These are phyloP conservation scores for Pseudolaguvia tuberculata DNA, from an alignment of 2,113 vertebrate species.

Conservation along the genomic window DNA sequence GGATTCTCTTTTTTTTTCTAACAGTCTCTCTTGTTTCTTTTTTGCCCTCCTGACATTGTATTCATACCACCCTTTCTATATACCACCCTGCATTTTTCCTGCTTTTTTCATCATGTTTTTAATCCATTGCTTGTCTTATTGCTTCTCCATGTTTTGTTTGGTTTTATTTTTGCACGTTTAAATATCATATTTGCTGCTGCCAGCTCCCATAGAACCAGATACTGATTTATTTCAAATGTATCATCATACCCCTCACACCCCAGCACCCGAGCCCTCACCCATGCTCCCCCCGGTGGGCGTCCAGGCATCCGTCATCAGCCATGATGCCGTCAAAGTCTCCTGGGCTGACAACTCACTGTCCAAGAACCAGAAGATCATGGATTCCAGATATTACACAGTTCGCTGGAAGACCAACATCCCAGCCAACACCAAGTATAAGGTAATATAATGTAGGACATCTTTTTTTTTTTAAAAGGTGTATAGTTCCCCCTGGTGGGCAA, in stretches of 20 bases:
- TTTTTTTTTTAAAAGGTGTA: not conserved
- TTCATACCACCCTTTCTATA: slow-evolving; percentile 61
- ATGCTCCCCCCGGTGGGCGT: slow-evolving; percentile 99
- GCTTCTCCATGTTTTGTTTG: slow-evolving; percentile 50
- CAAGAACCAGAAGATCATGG: slow-evolving; percentile 98
- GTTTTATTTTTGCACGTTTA: not conserved
- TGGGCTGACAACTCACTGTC: slow-evolving; percentile 98
- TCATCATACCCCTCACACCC: slow-evolving; percentile 93
- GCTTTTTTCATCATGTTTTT: slow-evolving; percentile 40
- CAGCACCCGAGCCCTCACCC: slow-evolving; percentile 97
- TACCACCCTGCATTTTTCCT: slow-evolving; percentile 30
- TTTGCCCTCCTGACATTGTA: slow-evolving; percentile 58
- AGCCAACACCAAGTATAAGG: slow-evolving; percentile 97
- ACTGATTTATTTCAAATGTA: slow-evolving; percentile 97
- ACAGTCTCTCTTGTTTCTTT: slow-evolving; percentile 84
- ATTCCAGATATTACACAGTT: slow-evolving; percentile 91
- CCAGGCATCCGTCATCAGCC: slow-evolving; percentile 91
- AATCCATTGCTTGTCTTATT: slow-evolving; percentile 59
- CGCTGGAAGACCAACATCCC: slow-evolving; percentile 99
- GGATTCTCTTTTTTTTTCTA: slow-evolving; percentile 62
- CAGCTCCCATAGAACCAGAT: slow-evolving; percentile 84
- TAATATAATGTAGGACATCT: slow-evolving; percentile 57
- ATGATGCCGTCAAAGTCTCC: slow-evolving; percentile 91
- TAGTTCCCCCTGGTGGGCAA: slow-evolving; percentile 23
- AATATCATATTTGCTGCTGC: slow-evolving; percentile 54